Percentiles rank a stretch among this genome's conserved stretches.
These are phyloP conservation scores for Diprion similis DNA, from an alignment of 1,140 invertebrate genomes.

Conservation along the genomic window DNA sequence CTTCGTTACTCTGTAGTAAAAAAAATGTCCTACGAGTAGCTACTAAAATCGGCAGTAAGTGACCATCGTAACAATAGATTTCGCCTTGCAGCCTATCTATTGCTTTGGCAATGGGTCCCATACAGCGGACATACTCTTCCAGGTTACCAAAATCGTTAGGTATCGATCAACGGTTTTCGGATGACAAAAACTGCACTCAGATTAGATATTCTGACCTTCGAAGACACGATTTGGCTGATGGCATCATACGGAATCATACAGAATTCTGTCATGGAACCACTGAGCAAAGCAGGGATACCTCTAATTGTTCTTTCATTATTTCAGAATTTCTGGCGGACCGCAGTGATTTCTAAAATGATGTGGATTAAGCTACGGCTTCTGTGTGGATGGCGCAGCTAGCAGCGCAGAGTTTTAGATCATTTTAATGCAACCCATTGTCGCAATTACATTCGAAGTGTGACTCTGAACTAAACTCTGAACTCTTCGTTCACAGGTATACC, in stretches of 20 bases:
- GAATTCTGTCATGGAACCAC: slow-evolving; percentile 24
- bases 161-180: neutral
- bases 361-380: slow-evolving; percentile 4
- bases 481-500: neutral
- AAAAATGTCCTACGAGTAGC: slow-evolving; percentile 18
- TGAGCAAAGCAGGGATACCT: slow-evolving; percentile 8
- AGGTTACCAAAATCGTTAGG: slow-evolving; percentile 24
- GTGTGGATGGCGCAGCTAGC: slow-evolving; percentile 15
- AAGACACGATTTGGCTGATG: slow-evolving; percentile 13
- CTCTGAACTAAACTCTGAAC: slow-evolving; percentile 3
- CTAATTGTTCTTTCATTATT: slow-evolving; percentile 12
- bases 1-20: neutral
- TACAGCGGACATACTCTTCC: slow-evolving; percentile 17
- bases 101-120: slow-evolving; percentile 25
- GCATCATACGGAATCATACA: slow-evolving; percentile 21
- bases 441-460: slow-evolving; percentile 26
- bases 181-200: slow-evolving; percentile 6
- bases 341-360: slow-evolving; percentile 14
- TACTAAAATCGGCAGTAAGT: slow-evolving; percentile 27
- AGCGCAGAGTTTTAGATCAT: slow-evolving; percentile 1
- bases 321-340: slow-evolving; percentile 21
- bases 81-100: slow-evolving; percentile 24
- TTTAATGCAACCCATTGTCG: slow-evolving; percentile 16
- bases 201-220: slow-evolving; percentile 17
- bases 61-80: slow-evolving; percentile 26